phyloP scores from a whole-genome alignment of 2,113 vertebrate species.

The Heterochromis multidens region DNA sequence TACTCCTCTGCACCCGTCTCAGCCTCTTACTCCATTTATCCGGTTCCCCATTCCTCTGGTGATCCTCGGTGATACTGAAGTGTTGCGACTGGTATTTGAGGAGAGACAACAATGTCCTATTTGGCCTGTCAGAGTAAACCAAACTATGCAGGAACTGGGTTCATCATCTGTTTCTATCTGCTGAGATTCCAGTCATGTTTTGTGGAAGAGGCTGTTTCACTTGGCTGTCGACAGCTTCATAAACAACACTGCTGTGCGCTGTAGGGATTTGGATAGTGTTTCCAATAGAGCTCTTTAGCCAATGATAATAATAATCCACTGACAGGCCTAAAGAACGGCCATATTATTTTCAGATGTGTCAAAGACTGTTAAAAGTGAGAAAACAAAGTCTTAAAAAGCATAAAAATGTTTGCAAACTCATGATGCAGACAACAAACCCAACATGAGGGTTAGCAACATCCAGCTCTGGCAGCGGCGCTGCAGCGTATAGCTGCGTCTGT shows the following conservation, averaged over 20 bases:
- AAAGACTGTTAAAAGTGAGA: constrained; percentile 14
- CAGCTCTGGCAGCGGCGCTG: background rate
- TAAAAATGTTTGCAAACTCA: background rate
- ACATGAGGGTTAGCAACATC: background rate
- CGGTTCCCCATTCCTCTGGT: constrained; percentile 23
- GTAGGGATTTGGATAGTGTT: constrained; percentile 38
- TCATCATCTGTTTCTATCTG: constrained; percentile 44
- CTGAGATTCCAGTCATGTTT: constrained; percentile 63
- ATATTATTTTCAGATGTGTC: constrained; percentile 45
- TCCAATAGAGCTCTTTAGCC: constrained; percentile 31
- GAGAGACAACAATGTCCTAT: background rate
- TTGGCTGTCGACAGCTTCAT: constrained; percentile 64
- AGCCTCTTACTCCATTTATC: background rate
- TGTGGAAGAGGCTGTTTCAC: constrained; percentile 57
- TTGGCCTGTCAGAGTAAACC: background rate
- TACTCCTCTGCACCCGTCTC: background rate
- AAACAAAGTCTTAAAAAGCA: background rate
- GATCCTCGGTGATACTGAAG: background rate
- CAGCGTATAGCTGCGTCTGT: background rate
- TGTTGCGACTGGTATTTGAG: background rate
- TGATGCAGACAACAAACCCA: constrained; percentile 21
- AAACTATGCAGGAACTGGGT: constrained; percentile 6
- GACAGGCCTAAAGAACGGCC: background rate
- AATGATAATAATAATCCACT: constrained; percentile 53
- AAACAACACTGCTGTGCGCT: constrained; percentile 57